Percentiles rank a stretch among this genome's conserved stretches.
phyloP scores from a whole-genome alignment of 1,140 invertebrate genomes.

The Euwallacea similis region DNA sequence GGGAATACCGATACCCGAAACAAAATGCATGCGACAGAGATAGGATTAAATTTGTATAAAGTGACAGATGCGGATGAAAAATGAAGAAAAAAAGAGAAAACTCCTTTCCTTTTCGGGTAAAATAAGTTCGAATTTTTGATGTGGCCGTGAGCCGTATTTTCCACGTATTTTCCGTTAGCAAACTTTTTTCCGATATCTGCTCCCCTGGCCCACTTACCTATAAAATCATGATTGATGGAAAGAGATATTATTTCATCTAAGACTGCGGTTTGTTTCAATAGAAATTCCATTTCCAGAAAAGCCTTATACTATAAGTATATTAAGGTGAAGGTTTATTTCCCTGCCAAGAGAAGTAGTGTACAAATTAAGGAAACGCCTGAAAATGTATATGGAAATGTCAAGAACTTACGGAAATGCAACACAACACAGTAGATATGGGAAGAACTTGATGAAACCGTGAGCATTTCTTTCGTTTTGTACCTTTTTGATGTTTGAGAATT shows the following conservation, averaged over 20 bases:
- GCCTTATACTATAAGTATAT: too few relatives aligned
- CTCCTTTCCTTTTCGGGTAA: conserved; percentile 12
- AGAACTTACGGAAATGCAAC: too few relatives aligned
- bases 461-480: too few relatives aligned
- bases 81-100: conserved; percentile 27
- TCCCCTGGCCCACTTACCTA: conserved; percentile 6
- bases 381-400: too few relatives aligned
- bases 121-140: conserved; percentile 11
- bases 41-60: conserved; percentile 40
- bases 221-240: conserved; percentile 12
- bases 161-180: conserved; percentile 5
- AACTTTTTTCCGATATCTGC: not conserved
- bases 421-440: too few relatives aligned
- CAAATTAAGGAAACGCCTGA: too few relatives aligned
- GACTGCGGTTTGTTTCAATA: not conserved
- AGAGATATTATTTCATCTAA: conserved; percentile 4
- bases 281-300: too few relatives aligned
- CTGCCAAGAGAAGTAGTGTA: too few relatives aligned
- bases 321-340: too few relatives aligned
- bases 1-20: conserved; percentile 37
- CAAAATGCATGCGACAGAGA: conserved; percentile 38
- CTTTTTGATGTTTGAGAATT: too few relatives aligned
- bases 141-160: conserved; percentile 20
- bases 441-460: too few relatives aligned
- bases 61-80: conserved; percentile 34